Base-by-base conservation (phyloP, 1,140 invertebrate species). In the Drosophila burlai region DNA sequence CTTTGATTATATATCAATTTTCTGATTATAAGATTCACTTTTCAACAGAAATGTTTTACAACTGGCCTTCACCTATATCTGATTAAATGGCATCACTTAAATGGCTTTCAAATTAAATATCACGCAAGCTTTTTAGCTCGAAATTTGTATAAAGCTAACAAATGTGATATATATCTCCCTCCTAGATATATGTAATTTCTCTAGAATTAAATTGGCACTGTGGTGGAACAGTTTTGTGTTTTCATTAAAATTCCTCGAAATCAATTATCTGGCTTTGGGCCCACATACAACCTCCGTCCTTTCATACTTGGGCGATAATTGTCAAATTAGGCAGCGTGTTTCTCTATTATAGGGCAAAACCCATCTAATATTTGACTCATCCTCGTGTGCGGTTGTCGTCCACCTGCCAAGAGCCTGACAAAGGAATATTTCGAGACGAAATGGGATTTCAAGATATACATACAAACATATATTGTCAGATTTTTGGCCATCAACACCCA, bases 401-500 rank as follows among this genome's bases (percentile, higher is more conserved):
- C 46, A 78, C 46, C 58, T 84, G 81, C 74, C 76, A 60, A 69
- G 29, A 38, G 45, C 2, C 63, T 79, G 75, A 74, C 71, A 80
- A 81, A 65, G 62, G 47, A 74, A 74, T 64, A 36, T 66, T 78
- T n/a, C 16, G 55, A 77, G 65, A 75, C 58, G 21, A 18, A n/a
- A 21, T 64, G 60, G 15, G 38, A 54, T 21, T 50, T 50, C 21
- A 21, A 55, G 45, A 47, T 47, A 47, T 29, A 40, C 10, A 42
- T 15, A n/a, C 29, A 36, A 29, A 11, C 10, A 8, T 42, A 9
- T n/a, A 58, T 65, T 31, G 40, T 13, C 50, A 54, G 43, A 64
- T 49, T 66, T 45, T 75, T 62, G 34, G 57, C 75, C 64, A 78
- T 78, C 75, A 78, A 57, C 75, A 78, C 75, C 75, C 75, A 77